A percentile compares a stretch with the other conserved stretches of the same genome.
Conservation (phyloP, 2,888 invertebrate species). For the Magallana nippona region DNA sequence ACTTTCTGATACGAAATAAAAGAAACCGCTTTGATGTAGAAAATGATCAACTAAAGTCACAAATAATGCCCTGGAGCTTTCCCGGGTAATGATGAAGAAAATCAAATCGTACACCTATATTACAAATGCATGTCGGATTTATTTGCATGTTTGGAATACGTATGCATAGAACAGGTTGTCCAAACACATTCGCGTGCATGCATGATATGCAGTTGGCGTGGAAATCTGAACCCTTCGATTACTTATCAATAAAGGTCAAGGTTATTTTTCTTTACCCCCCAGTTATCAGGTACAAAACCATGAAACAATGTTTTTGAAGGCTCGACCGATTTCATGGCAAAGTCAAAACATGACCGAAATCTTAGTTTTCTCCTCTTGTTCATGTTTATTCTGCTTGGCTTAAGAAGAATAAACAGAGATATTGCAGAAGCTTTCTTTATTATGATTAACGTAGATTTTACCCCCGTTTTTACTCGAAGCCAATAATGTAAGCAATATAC, state of each 20-base stretch:
- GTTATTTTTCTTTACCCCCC: background rate
- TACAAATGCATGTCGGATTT: too few species aligned
- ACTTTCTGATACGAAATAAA: too few species aligned
- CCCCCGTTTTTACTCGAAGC: background rate
- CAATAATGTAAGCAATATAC: background rate
- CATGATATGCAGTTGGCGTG: background rate
- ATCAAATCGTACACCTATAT: too few species aligned
- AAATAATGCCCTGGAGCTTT: too few species aligned
- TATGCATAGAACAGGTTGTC: background rate
- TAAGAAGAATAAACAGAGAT: constrained; percentile 10
- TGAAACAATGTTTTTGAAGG: background rate
- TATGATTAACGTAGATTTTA: background rate
- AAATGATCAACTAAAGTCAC: too few species aligned
- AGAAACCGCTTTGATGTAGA: too few species aligned
- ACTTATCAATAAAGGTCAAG: background rate
- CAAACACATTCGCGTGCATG: background rate
- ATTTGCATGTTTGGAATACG: too few species aligned
- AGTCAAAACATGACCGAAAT: constrained; percentile 10
- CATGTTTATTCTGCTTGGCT: constrained; percentile 1
- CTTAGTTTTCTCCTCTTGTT: background rate
- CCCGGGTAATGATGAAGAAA: too few species aligned
- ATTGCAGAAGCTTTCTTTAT: background rate
- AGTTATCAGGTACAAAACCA: background rate
- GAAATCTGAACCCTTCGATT: too few species aligned
- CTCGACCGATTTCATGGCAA: background rate